Evolutionary conservation across 1,140 invertebrate genomes (phyloP).

Genomic region (Drosophila miranda): DNA sequence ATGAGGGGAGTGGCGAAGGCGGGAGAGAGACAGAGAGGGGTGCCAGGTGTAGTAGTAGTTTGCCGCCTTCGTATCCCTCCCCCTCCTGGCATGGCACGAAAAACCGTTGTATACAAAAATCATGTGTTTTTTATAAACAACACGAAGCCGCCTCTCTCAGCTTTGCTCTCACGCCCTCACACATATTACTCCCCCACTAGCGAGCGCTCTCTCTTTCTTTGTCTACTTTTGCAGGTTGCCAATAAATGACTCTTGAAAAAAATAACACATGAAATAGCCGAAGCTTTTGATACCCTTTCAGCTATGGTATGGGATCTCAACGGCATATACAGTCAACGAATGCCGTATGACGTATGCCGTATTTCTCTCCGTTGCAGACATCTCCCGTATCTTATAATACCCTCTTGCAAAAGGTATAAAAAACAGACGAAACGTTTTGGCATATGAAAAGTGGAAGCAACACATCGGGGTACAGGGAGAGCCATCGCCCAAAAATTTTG

Average conservation of each 20-base stretch:
- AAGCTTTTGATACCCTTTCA: constrained; percentile 1
- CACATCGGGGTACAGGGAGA: constrained; percentile 12
- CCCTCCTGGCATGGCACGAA: constrained; percentile 10
- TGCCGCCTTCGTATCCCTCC: not conserved
- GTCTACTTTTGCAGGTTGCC: constrained; percentile 62
- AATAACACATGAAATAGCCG: constrained; percentile 37
- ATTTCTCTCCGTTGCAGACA: too few relatives aligned
- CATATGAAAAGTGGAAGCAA: constrained; percentile 46
- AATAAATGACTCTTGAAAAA: constrained; percentile 70
- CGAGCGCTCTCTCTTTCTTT: constrained; percentile 14
- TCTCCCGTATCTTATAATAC: too few relatives aligned
- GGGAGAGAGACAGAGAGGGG: not conserved
- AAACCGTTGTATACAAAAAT: constrained; percentile 61
- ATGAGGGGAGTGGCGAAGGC: too few relatives aligned
- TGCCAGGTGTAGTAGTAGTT: constrained; percentile 17
- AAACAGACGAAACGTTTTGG: constrained; percentile 55
- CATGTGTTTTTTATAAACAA: constrained; percentile 74
- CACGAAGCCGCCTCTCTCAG: constrained; percentile 9
- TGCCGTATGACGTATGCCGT: too few relatives aligned
- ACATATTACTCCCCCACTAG: constrained; percentile 2
- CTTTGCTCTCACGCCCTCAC: constrained; percentile 13
- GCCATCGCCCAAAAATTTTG: constrained; percentile 78
- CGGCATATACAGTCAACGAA: too few relatives aligned
- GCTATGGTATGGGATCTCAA: too few relatives aligned
- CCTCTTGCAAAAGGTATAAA: constrained; percentile 29